These are phyloP conservation scores for Nasua narica DNA, from an alignment of 2,797 vertebrate species.

Conservation along the genomic window DNA sequence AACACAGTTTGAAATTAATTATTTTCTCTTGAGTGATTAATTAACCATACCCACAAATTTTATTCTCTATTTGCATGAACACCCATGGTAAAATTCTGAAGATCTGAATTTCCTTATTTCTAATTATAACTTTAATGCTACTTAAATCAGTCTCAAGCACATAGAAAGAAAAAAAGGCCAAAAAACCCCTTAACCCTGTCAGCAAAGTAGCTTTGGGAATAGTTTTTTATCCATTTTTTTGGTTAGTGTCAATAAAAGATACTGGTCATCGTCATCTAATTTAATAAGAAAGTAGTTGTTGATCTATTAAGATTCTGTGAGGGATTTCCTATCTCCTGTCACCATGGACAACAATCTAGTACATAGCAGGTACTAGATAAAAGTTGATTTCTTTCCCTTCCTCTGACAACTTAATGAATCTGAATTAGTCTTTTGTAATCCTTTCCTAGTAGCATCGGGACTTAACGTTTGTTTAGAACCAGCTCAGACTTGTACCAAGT, in stretches of 20 bases:
- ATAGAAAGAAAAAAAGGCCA: background rate
- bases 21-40: background rate
- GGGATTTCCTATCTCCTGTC: background rate
- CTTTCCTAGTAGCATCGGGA: background rate
- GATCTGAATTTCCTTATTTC: background rate
- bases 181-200: background rate
- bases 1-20: background rate
- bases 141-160: background rate
- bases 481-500: background rate
- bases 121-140: background rate
- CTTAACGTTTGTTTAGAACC: background rate
- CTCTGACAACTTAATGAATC: background rate
- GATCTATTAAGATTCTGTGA: background rate
- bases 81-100: background rate
- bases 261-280: background rate
- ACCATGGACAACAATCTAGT: background rate
- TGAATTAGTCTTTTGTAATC: background rate
- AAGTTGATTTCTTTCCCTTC: background rate
- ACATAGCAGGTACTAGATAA: background rate
- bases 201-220: background rate
- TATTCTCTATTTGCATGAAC: background rate
- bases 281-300: background rate
- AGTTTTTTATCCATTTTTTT: background rate
- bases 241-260: background rate
- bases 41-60: background rate